Evolutionary conservation across 2,888 invertebrate genomes (phyloP).

Genomic region (Carterocephalus palaemon): DNA sequence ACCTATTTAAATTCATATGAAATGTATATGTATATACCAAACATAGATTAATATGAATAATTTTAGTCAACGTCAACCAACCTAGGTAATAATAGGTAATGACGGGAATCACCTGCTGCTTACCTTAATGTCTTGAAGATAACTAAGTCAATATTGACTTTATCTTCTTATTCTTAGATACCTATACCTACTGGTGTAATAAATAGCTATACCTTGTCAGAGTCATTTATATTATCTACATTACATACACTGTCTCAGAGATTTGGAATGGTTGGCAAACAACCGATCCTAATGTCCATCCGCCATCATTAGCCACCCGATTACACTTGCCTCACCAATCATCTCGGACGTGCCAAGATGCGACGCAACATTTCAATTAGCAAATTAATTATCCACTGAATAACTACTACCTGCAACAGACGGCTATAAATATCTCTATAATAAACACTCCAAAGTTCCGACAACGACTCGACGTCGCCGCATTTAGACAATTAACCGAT

Average conservation of each 20-base stretch:
- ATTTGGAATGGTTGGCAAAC: slow-evolving; percentile 11
- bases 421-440: slow-evolving; percentile 35
- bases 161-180: too few relatives aligned
- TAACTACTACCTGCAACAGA: slow-evolving; percentile 1
- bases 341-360: slow-evolving; percentile 6
- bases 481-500: slow-evolving; percentile 53
- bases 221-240: too few relatives aligned
- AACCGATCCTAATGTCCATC: slow-evolving; percentile 9
- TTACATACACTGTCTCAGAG: slow-evolving; percentile 9
- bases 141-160: too few relatives aligned
- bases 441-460: slow-evolving; percentile 33
- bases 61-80: too few relatives aligned
- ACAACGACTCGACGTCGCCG: slow-evolving; percentile 23
- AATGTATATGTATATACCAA: too few relatives aligned
- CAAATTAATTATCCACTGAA: slow-evolving; percentile 17
- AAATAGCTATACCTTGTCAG: neutral
- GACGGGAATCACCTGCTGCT: too few relatives aligned
- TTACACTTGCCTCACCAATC: slow-evolving; percentile 6
- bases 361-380: slow-evolving; percentile 11
- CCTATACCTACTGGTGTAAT: too few relatives aligned
- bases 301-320: slow-evolving; percentile 11
- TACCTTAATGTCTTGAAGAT: too few relatives aligned
- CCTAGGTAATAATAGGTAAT: too few relatives aligned
- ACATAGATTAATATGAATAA: too few relatives aligned
- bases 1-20: too few relatives aligned